A percentile compares a stretch with the other conserved stretches of the same genome.
These are phyloP conservation scores for Lathamus discolor DNA, from an alignment of 2,113 vertebrate genomes.

Conservation along the genomic window DNA sequence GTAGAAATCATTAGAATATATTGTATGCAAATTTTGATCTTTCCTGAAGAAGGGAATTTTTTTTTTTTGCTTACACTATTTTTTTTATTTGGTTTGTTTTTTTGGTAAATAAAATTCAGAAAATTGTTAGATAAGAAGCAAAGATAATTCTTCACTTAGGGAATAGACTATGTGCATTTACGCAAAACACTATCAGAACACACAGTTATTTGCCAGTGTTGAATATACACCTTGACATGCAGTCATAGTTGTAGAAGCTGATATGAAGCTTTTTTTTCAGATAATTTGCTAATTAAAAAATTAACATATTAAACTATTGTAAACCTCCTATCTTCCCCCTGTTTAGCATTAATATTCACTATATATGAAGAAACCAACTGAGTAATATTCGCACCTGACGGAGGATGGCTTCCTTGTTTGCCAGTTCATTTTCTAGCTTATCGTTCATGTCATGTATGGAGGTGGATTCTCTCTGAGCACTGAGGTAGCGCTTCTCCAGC, in stretches of 20 bases:
- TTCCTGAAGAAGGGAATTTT: neutral
- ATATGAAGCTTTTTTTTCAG: neutral
- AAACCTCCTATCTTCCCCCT: neutral
- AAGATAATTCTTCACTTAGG: neutral
- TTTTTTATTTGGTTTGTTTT: neutral
- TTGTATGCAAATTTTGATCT: neutral
- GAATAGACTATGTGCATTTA: neutral
- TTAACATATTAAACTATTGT: neutral
- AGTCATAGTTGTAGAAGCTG: neutral
- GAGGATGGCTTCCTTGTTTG: conserved; percentile 97
- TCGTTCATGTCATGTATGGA: conserved; percentile 99
- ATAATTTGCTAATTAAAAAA: neutral
- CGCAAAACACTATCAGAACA: neutral
- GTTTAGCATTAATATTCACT: neutral
- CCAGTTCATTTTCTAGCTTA: conserved; percentile 96
- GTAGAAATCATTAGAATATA: neutral
- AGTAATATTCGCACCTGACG: conserved; percentile 84
- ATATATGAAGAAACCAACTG: neutral
- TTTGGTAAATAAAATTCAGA: neutral
- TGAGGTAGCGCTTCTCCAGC: conserved; percentile 97
- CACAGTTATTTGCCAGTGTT: neutral
- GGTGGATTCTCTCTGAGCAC: conserved; percentile 96
- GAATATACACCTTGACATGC: neutral
- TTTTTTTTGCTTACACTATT: neutral
- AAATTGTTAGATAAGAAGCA: neutral